Base-by-base conservation (phyloP, 2,797 vertebrate genomes). In the Tadarida brasiliensis region DNA sequence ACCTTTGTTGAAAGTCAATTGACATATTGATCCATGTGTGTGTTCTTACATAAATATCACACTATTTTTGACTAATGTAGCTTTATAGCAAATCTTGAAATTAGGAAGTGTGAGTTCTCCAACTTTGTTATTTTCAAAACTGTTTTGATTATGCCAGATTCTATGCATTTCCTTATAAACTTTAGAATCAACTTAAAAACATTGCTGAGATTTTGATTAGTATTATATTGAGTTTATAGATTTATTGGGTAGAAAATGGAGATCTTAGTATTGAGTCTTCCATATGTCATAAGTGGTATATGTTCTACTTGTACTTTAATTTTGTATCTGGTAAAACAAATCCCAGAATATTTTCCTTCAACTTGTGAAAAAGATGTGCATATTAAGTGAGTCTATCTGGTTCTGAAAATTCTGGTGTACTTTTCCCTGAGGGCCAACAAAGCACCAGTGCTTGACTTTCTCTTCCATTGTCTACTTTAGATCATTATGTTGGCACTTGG, bases 391-490 rank as follows among this genome's bases (percentile, higher is more conserved):
- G 24, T 89, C n/a, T 63, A 15, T 77, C 11, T 91, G 49, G 26
- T 84, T 88, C 61, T 94, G 56, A 94, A 93, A 95, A 88, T 86
- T 67, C 54, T 86, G n/a, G 44, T 9, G 61, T 47, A 59, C n/a
- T 95, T 89, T 35, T 88, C 54, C 12, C 84, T n/a, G 22, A 73
- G 86, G 20, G 10, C 44, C 44, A 91, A 35, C 57, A 91, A 93
- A 68, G 47, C 44, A 47, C 61, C 22, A 87, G 54, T 49, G 74
- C 39, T 77, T 16, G 86, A 59, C 26, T 87, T 94, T 74, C 10
- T 63, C 22, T 77, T 77, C 35, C 54, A 67, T 39, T 74, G 26
- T 89, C 44, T 88, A 44, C 70, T 47, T 35, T 89, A 83, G 63
- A 78, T 33, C 59, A 65, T 86, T 92, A 71, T 70, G 56, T 17